Conservation (phyloP, 2,888 invertebrate species). For the Bedellia somnulentella region DNA sequence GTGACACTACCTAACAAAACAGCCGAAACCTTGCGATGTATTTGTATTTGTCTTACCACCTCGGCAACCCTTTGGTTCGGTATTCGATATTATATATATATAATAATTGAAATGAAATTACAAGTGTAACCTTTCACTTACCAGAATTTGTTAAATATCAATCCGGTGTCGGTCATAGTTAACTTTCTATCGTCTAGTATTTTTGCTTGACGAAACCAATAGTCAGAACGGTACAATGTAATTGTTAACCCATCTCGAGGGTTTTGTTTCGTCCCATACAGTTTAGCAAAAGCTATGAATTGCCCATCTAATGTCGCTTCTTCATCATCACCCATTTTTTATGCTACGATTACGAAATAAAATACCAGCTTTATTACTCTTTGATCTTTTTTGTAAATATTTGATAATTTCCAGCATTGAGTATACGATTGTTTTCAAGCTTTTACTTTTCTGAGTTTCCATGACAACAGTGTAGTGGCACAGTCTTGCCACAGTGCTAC, state of each 20-base stretch:
- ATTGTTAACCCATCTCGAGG: slow-evolving; percentile 30
- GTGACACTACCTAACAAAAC: neutral
- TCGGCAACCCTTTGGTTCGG: neutral
- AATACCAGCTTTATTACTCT: too few species aligned
- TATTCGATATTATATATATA: neutral
- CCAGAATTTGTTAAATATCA: slow-evolving; percentile 28
- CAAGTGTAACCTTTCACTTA: slow-evolving; percentile 9
- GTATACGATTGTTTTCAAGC: too few species aligned
- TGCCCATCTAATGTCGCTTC: slow-evolving; percentile 33
- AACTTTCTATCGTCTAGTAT: slow-evolving; percentile 34
- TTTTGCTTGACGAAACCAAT: slow-evolving; percentile 39
- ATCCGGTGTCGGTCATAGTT: slow-evolving; percentile 43
- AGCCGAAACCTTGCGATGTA: neutral
- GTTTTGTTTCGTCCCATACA: slow-evolving; percentile 24
- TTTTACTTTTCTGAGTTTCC: too few species aligned
- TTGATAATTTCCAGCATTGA: too few species aligned
- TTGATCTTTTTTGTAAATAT: too few species aligned
- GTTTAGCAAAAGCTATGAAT: slow-evolving; percentile 23
- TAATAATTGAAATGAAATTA: neutral
- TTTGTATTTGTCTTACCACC: too few species aligned
- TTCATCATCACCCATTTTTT: too few species aligned
- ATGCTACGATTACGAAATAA: too few species aligned
- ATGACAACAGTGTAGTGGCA: too few species aligned
- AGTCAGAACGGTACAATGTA: slow-evolving; percentile 31
- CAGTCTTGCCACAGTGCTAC: too few species aligned